These are phyloP conservation scores for Rissa tridactyla DNA, from an alignment of 2,113 vertebrate genomes.

Conservation along the genomic window DNA sequence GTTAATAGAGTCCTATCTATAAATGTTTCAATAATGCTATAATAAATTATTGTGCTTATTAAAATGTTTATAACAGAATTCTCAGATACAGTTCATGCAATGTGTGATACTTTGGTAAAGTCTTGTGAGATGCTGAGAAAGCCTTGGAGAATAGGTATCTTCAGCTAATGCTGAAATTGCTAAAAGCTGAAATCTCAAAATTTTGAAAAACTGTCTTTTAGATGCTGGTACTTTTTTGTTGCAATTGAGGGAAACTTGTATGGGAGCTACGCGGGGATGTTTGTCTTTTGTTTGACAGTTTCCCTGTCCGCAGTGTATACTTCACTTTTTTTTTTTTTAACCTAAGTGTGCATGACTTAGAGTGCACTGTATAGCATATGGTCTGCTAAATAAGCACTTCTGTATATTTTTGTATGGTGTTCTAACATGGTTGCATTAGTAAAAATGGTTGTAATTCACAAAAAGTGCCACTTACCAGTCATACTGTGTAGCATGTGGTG, in stretches of 20 bases:
- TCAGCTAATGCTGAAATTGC: background rate
- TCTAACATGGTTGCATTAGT: conserved; percentile 17
- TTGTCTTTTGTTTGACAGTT: background rate
- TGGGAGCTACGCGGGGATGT: background rate
- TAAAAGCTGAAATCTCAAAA: background rate
- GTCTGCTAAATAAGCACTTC: conserved; percentile 8
- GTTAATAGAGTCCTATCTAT: background rate
- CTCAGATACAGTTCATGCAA: background rate
- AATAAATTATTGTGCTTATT: background rate
- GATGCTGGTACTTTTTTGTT: background rate
- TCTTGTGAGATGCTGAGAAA: background rate
- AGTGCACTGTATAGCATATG: conserved; percentile 10
- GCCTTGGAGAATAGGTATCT: background rate
- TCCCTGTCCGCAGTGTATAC: background rate
- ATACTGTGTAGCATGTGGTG: conserved; percentile 1
- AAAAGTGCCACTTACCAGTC: conserved; percentile 48
- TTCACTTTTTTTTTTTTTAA: background rate
- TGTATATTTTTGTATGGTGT: conserved; percentile 43
- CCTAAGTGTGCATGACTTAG: conserved; percentile 11
- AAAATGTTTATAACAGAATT: background rate
- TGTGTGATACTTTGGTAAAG: background rate
- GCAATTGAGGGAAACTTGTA: background rate
- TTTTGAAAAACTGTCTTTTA: background rate
- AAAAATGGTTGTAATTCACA: conserved; percentile 45
- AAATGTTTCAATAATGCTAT: background rate